Percentiles rank a stretch among this genome's conserved stretches.
phyloP scores from a whole-genome alignment of 2,888 invertebrate genomes.

The Netelia melanura region DNA sequence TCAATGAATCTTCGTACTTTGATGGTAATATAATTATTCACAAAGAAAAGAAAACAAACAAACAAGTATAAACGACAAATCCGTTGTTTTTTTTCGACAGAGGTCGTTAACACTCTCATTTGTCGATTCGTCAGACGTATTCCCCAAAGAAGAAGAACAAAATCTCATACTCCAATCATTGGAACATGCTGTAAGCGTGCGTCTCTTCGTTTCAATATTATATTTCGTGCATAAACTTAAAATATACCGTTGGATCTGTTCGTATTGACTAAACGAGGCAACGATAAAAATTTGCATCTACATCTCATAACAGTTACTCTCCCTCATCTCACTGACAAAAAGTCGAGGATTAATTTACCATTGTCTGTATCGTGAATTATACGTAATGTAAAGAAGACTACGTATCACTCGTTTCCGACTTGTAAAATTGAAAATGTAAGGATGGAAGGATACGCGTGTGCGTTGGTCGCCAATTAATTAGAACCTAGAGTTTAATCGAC shows the following conservation, averaged over 20 bases:
- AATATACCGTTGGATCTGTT: not conserved
- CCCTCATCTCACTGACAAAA: not conserved
- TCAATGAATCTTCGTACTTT: constrained; percentile 20
- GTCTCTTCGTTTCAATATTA: constrained; percentile 33
- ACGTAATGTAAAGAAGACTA: constrained; percentile 52
- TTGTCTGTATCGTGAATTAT: constrained; percentile 31
- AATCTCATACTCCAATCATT: not conserved
- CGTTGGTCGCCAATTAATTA: constrained; percentile 34
- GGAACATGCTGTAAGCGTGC: constrained; percentile 31
- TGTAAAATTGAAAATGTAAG: constrained; percentile 39
- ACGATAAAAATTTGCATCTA: not conserved
- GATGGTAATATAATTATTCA: constrained; percentile 6
- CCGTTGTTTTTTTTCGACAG: not conserved
- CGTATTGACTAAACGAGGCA: not conserved
- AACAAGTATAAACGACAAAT: not conserved
- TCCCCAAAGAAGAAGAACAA: not conserved
- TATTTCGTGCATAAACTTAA: constrained; percentile 27
- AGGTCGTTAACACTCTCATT: constrained; percentile 20
- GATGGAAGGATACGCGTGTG: not conserved
- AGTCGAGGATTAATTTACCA: constrained; percentile 28
- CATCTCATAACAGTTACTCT: not conserved
- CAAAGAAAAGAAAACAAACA: not conserved
- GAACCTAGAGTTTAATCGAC: constrained; percentile 43
- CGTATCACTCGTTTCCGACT: constrained; percentile 30
- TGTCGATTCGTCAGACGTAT: constrained; percentile 8